Conservation (phyloP, 2,888 invertebrate genomes). For the Nymphalis polychloros region DNA sequence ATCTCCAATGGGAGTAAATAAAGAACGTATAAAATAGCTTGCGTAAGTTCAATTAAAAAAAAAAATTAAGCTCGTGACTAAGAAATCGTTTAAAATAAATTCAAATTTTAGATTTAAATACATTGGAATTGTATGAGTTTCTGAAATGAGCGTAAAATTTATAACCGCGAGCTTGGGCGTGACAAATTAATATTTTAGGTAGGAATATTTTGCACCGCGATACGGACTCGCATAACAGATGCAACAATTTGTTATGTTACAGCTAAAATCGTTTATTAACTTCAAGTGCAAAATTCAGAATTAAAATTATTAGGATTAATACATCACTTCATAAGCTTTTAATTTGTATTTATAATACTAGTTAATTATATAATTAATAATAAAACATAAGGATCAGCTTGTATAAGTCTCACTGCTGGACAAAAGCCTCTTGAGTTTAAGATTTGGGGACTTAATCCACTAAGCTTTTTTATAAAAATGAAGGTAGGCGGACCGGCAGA, state of each 20-base stretch:
- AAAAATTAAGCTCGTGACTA: background rate
- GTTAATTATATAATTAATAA: too few species aligned
- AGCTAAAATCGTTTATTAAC: background rate
- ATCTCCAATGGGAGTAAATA: too few species aligned
- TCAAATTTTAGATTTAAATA: conserved; percentile 23
- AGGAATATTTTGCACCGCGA: conserved; percentile 17
- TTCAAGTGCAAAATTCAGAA: background rate
- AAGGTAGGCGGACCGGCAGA: too few species aligned
- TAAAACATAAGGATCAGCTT: too few species aligned
- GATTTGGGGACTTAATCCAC: too few species aligned
- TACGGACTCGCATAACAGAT: background rate
- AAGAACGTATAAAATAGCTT: too few species aligned
- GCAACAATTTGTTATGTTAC: conserved; percentile 1
- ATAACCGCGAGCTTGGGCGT: conserved; percentile 30
- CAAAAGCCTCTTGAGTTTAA: too few species aligned
- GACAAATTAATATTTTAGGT: conserved; percentile 34
- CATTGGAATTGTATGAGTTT: conserved; percentile 26
- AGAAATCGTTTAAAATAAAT: conserved; percentile 18
- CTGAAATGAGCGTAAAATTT: conserved; percentile 27
- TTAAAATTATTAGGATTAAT: too few species aligned
- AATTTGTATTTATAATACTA: too few species aligned
- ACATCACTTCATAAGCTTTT: too few species aligned
- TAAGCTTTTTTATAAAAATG: too few species aligned
- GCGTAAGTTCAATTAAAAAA: background rate
- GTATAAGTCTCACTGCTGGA: too few species aligned